phyloP scores from a whole-genome alignment of 2,113 vertebrate genomes.

The Notarius quadriscutis region DNA sequence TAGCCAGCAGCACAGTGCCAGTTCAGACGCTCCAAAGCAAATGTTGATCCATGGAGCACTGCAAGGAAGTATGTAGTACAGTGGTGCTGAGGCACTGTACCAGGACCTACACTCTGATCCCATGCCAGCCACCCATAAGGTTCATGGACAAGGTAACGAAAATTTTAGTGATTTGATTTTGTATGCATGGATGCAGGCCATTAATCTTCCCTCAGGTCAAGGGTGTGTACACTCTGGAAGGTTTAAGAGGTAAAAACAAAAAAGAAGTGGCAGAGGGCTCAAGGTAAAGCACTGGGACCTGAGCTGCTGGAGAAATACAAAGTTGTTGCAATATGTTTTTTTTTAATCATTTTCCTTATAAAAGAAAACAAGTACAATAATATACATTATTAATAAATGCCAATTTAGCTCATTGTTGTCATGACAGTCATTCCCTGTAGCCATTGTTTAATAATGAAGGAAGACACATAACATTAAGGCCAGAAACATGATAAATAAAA shows the following conservation, averaged over 20 bases:
- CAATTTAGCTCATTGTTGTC: slow-evolving; percentile 79
- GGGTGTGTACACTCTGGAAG: not conserved
- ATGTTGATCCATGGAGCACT: slow-evolving; percentile 69
- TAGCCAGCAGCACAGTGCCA: slow-evolving; percentile 43
- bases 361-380: slow-evolving; percentile 73
- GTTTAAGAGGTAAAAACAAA: not conserved
- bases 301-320: not conserved
- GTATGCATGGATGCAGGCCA: slow-evolving; percentile 24
- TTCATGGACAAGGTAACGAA: slow-evolving; percentile 49
- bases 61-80: slow-evolving; percentile 62
- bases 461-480: slow-evolving; percentile 52
- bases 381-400: slow-evolving; percentile 73
- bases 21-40: slow-evolving; percentile 68
- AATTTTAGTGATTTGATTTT: slow-evolving; percentile 34
- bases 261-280: not conserved
- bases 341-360: slow-evolving; percentile 70
- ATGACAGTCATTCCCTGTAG: slow-evolving; percentile 61
- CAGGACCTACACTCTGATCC: slow-evolving; percentile 37
- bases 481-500: slow-evolving; percentile 59
- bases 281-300: not conserved
- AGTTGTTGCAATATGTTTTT: not conserved
- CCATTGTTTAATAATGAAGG: slow-evolving; percentile 29
- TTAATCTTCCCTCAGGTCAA: slow-evolving; percentile 33
- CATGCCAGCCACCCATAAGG: slow-evolving; percentile 27
- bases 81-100: slow-evolving; percentile 33